Conservation (phyloP, 2,797 vertebrate species). For the Chaetophractus vellerosus region DNA sequence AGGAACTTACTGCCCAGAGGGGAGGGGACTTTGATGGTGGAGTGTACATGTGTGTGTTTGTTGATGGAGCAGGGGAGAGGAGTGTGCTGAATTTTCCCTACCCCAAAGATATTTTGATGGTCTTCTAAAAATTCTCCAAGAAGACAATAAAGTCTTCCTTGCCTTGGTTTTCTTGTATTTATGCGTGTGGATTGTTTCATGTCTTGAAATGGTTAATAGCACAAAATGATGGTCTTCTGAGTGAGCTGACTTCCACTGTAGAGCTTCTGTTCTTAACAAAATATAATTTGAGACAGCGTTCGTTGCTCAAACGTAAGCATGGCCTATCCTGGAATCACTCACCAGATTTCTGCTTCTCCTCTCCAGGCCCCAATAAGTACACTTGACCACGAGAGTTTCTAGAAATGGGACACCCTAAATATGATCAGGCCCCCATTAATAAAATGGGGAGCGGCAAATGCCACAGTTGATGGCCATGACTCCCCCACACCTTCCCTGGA, state of each 20-base stretch:
- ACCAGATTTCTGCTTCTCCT: background rate
- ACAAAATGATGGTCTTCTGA: background rate
- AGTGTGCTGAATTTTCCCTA: background rate
- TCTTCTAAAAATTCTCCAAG: background rate
- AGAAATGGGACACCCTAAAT: background rate
- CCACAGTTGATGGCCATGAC: background rate
- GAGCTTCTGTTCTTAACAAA: background rate
- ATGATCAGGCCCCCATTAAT: background rate
- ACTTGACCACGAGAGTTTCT: background rate
- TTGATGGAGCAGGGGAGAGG: too few relatives aligned
- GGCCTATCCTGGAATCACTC: background rate
- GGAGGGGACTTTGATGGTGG: background rate
- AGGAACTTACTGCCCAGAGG: background rate
- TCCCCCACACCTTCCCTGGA: background rate
- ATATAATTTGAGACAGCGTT: background rate
- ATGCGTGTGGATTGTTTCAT: background rate
- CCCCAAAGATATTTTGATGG: background rate
- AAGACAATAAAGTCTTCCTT: background rate
- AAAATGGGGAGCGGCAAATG: background rate
- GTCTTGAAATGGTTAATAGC: conserved; percentile 6
- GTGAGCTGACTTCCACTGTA: background rate
- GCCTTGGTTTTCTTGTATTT: background rate
- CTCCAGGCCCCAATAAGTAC: background rate
- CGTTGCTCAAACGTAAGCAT: background rate
- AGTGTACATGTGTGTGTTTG: background rate